These are phyloP conservation scores for Diarsia dahlii DNA, from an alignment of 2,888 invertebrate genomes.

Conservation along the genomic window DNA sequence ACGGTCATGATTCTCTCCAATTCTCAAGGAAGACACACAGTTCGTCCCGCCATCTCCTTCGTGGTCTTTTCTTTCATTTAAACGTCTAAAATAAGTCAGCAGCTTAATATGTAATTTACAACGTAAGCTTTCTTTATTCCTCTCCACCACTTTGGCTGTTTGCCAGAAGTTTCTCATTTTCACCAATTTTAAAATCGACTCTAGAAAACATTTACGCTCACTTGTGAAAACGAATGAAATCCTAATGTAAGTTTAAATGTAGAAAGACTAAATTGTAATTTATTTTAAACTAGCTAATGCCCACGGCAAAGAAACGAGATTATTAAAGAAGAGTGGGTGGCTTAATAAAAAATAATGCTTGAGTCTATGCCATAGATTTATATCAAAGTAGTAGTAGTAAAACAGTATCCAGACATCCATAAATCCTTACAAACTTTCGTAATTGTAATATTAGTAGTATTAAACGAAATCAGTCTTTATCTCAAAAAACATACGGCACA, in stretches of 20 bases:
- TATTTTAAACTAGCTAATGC: background rate
- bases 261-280: background rate
- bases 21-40: too few species aligned
- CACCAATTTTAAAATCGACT: constrained; percentile 31
- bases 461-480: background rate
- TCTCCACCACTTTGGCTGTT: constrained; percentile 5
- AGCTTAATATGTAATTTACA: constrained; percentile 18
- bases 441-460: background rate
- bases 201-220: constrained; percentile 3
- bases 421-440: too few species aligned
- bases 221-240: constrained; percentile 19
- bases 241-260: constrained; percentile 21
- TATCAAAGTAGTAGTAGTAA: too few species aligned
- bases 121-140: constrained; percentile 9
- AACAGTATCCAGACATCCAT: too few species aligned
- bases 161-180: constrained; percentile 19
- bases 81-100: background rate
- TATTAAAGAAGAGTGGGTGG: too few species aligned
- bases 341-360: too few species aligned
- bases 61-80: background rate
- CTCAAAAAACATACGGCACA: background rate
- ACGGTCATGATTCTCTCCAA: too few species aligned
- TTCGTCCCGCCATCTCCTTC: too few species aligned
- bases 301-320: too few species aligned
- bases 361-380: too few species aligned